These are phyloP conservation scores for Slavum lentiscoides DNA, from an alignment of 2,888 invertebrate genomes.

Conservation along the genomic window DNA sequence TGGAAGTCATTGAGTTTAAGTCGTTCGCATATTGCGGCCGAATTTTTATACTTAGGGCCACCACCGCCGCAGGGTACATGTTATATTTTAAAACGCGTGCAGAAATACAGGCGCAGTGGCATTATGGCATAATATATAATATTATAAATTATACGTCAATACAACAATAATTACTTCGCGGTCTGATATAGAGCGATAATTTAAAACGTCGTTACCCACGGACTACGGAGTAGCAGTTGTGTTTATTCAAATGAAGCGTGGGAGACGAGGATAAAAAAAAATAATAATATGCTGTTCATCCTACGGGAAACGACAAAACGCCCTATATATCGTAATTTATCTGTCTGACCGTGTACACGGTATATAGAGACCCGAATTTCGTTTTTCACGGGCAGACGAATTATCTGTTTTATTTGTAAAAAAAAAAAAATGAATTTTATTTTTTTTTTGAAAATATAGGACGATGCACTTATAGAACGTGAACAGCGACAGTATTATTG, in stretches of 20 bases:
- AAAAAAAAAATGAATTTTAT: too few relatives aligned
- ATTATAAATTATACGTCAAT: too few relatives aligned
- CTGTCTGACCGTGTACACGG: constrained; percentile 4
- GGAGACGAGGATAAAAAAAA: constrained; percentile 16
- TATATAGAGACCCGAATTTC: background rate
- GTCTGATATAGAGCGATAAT: constrained; percentile 19
- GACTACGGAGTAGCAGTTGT: background rate
- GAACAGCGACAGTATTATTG: too few relatives aligned
- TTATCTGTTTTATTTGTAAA: background rate
- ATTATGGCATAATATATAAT: too few relatives aligned
- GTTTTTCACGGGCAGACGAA: background rate
- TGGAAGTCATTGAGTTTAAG: too few relatives aligned
- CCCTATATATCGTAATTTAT: constrained; percentile 30
- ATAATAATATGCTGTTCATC: constrained; percentile 22
- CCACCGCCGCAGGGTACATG: too few relatives aligned
- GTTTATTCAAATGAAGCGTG: constrained; percentile 16
- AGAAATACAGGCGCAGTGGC: too few relatives aligned
- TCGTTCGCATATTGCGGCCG: too few relatives aligned
- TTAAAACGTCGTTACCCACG: constrained; percentile 31
- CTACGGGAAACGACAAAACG: constrained; percentile 47
- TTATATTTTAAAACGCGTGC: too few relatives aligned
- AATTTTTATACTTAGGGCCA: too few relatives aligned
- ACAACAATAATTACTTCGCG: constrained; percentile 9
- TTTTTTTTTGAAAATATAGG: too few relatives aligned
- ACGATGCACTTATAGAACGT: too few relatives aligned